A percentile compares a stretch with the other conserved stretches of the same genome.
Evolutionary conservation across 1,140 invertebrate species (phyloP).

Genomic region (Nephotettix cincticeps): DNA sequence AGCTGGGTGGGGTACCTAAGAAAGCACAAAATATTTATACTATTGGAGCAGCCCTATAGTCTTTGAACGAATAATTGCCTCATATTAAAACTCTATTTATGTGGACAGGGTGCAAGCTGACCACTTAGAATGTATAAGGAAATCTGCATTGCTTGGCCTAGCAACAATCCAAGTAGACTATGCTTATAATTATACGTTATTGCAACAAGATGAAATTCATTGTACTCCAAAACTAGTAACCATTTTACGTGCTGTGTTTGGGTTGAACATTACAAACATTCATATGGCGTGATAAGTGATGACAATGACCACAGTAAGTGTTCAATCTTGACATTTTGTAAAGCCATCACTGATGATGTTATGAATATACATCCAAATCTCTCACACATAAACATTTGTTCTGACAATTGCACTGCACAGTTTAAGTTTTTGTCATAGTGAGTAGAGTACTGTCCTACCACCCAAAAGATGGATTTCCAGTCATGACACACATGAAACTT

Average conservation of each 20-base stretch:
- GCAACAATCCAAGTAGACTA: neutral
- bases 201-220: constrained; percentile 20
- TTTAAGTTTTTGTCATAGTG: no score
- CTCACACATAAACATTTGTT: constrained; percentile 11
- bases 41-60: neutral
- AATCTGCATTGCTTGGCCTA: constrained; percentile 9
- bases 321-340: constrained; percentile 7
- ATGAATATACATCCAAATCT: neutral
- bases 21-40: neutral
- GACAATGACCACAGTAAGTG: constrained; percentile 2
- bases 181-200: constrained; percentile 18
- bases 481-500: no score
- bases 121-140: neutral
- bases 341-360: constrained; percentile 11
- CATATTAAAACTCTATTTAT: constrained; percentile 10
- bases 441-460: no score
- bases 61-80: neutral
- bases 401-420: constrained; percentile 21
- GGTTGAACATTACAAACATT: neutral
- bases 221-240: constrained; percentile 11
- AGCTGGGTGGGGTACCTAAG: neutral
- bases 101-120: constrained; percentile 17
- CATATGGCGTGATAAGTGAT: constrained; percentile 20
- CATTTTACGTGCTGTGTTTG: constrained; percentile 10
- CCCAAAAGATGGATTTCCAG: no score